Evolutionary conservation across 2,113 vertebrate species (phyloP), one percentile per base, ranked within the genome.

Genomic region (Lucifuga dentata): DNA sequence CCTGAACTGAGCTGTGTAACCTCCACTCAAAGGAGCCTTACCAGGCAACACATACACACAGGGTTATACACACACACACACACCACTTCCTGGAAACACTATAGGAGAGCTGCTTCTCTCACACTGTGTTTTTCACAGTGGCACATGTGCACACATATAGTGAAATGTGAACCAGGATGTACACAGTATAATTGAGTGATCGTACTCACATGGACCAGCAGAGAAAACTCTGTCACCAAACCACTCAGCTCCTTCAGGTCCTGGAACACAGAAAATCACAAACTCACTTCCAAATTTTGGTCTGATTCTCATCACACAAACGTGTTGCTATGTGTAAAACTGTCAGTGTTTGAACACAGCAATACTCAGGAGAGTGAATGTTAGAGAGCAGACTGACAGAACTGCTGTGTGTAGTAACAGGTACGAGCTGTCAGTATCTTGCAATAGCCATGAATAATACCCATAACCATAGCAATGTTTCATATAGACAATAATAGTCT

Each of bases 171-270:
- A 32, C 35, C 36, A 17, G 20, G 26, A 63, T 16, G 33, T 12
- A 39, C 23, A 51, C 24, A 23, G 61, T 5, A 33, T 53, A 61
- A 41, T n/a, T 16, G 12, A 60, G 45, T 26, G 68, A 63, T 83
- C 17, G 80, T 92, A 98, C 97, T 98, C 91, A 99, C 97, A 16
- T 92, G 93, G 72, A 98, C 95, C 33, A 96, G 88, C 48, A 95
- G 39, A 36, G 95, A 95, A 89, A 99, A 95, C 62, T 97, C 95
- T 26, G 94, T 96, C 83, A 98, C 95, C 91, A 98, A 78, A 43
- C 95, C 91, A 61, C 89, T 93, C 73, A 99, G 93, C 81, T 95
- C 93, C 87, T 95, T 91, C 85, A 99, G 93, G 52, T 96, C 94
- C 97, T 99, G 73, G 59, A 90, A 86, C 24, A 43, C 24, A 32